These are phyloP conservation scores for Drosophila nasuta DNA, from an alignment of 1,140 invertebrate genomes.

Conservation along the genomic window DNA sequence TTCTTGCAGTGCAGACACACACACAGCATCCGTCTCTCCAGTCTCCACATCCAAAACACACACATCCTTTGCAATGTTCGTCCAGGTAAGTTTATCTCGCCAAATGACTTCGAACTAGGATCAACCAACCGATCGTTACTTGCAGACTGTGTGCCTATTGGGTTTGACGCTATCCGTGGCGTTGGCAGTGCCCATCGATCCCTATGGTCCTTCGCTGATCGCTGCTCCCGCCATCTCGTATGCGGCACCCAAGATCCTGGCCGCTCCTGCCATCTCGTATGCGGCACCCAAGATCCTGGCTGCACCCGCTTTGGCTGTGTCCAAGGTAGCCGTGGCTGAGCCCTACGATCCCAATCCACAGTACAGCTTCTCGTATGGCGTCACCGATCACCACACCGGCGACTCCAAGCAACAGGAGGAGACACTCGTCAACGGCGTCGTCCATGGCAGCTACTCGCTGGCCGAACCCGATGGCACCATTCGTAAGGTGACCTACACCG, in stretches of 20 bases:
- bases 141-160: conserved; percentile 65
- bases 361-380: conserved; percentile 90
- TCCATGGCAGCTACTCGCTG: conserved; percentile 88
- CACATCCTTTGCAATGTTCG: conserved; percentile 59
- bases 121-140: background rate
- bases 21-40: conserved; percentile 16
- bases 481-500: conserved; percentile 87
- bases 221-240: conserved; percentile 54
- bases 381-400: conserved; percentile 89
- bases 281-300: conserved; percentile 65
- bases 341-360: conserved; percentile 89
- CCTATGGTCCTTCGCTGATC: conserved; percentile 58
- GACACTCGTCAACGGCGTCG: conserved; percentile 87
- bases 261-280: conserved; percentile 71
- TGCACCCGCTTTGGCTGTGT: conserved; percentile 79
- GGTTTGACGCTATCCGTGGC: conserved; percentile 62
- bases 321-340: conserved; percentile 85
- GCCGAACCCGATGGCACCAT: conserved; percentile 89
- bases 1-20: conserved; percentile 74
- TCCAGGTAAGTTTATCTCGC: conserved; percentile 52
- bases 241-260: conserved; percentile 64
- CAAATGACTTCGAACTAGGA: background rate
- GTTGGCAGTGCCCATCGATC: conserved; percentile 63
- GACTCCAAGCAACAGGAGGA: conserved; percentile 89
- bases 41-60: conserved; percentile 6